Evolutionary conservation across 2,888 invertebrate species (phyloP).

Genomic region (Mesoligia furuncula): DNA sequence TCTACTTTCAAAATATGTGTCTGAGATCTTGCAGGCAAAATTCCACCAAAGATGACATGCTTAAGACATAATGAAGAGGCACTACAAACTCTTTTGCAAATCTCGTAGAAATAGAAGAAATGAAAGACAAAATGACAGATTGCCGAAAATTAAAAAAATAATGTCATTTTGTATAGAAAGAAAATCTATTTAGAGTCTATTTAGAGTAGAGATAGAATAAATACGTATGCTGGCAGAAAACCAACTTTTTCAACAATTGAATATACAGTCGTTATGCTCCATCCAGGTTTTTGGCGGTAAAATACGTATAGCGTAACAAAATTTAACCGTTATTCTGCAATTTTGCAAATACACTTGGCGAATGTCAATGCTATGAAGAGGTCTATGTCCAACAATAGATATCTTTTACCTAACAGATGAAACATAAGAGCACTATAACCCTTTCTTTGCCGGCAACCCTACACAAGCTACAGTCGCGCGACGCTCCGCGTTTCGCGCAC

Average conservation of each 20-base stretch:
- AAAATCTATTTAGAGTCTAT: not conserved
- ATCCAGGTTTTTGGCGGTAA: not conserved
- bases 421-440: not conserved
- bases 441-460: constrained; percentile 59
- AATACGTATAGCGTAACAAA: not conserved
- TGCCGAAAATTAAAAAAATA: not conserved
- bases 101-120: not conserved
- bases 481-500: constrained; percentile 67
- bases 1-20: not conserved
- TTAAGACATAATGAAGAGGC: not conserved
- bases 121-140: not conserved
- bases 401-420: not conserved
- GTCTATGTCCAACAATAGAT: not conserved
- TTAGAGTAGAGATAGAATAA: not conserved
- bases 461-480: constrained; percentile 40
- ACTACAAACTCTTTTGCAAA: not conserved
- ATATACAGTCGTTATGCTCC: not conserved
- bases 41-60: not conserved
- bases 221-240: not conserved
- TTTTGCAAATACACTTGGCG: not conserved
- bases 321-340: not conserved
- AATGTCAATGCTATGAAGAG: not conserved
- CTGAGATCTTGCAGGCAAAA: not conserved
- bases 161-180: not conserved
- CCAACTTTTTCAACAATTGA: not conserved